Evolutionary conservation across 2,113 vertebrate genomes (phyloP).

Genomic region (Pluvianellus socialis): DNA sequence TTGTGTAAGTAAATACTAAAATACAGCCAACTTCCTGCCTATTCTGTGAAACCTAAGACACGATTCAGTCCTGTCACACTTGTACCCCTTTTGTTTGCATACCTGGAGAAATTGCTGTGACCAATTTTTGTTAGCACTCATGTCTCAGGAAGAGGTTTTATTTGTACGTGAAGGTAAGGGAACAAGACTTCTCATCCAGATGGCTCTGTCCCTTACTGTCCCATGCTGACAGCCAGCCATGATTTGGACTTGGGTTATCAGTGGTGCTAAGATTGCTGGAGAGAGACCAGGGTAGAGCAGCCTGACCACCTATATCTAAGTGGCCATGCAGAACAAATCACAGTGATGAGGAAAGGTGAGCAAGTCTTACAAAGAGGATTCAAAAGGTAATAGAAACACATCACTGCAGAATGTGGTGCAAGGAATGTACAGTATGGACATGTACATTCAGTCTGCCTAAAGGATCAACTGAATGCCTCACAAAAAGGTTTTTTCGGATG

Average conservation of each 20-base stretch:
- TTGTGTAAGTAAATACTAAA: neutral
- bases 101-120: neutral
- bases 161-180: neutral
- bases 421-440: neutral
- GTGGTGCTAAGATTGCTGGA: neutral
- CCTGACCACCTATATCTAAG: neutral
- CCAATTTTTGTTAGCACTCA: neutral
- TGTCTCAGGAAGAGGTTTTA: neutral
- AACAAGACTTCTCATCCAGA: neutral
- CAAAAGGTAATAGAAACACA: neutral
- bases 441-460: neutral
- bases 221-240: neutral
- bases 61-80: neutral
- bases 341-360: neutral
- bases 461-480: neutral
- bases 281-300: neutral
- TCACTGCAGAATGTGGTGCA: rapidly evolving
- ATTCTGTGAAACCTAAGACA: neutral
- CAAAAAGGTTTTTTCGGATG: neutral
- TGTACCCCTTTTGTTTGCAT: neutral
- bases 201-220: neutral
- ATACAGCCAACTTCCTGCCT: neutral
- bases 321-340: neutral
- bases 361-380: neutral
- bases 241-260: neutral